A percentile compares a stretch with the other conserved stretches of the same genome.
Evolutionary conservation across 2,113 vertebrate genomes (phyloP).

Genomic region (Deroptyus accipitrinus): DNA sequence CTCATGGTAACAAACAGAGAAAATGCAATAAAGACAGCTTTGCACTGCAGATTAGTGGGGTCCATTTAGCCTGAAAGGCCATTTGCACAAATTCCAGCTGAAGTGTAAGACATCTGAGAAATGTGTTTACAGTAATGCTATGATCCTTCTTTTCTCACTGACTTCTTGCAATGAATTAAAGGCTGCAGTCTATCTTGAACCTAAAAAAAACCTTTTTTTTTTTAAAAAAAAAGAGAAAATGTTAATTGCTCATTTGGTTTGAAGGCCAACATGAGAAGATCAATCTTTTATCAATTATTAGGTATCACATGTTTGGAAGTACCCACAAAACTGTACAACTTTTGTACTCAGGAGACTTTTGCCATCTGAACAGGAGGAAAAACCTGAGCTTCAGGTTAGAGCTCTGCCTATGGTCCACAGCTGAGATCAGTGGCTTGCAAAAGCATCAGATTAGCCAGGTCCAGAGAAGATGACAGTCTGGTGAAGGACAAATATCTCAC

Average conservation of each 20-base stretch:
- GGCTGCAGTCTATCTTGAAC: background rate
- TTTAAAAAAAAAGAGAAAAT: background rate
- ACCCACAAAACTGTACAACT: background rate
- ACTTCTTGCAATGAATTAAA: background rate
- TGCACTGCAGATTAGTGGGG: background rate
- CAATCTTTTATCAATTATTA: background rate
- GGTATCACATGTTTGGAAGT: rapidly evolving
- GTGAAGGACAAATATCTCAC: background rate
- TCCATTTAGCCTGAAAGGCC: background rate
- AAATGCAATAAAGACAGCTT: background rate
- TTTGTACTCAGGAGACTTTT: background rate
- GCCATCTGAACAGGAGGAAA: background rate
- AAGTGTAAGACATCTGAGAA: background rate
- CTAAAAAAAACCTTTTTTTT: background rate
- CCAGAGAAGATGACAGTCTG: background rate
- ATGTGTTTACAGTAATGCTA: background rate
- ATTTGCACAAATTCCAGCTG: background rate
- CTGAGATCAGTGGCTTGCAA: rapidly evolving
- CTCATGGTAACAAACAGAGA: conserved; percentile 31
- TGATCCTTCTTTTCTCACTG: background rate
- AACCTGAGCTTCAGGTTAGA: background rate
- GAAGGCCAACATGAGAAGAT: background rate
- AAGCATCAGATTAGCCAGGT: background rate
- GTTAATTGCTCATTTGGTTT: background rate
- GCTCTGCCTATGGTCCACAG: background rate